phyloP scores from a whole-genome alignment of 1,140 invertebrate species.

The Papilio helenus region DNA sequence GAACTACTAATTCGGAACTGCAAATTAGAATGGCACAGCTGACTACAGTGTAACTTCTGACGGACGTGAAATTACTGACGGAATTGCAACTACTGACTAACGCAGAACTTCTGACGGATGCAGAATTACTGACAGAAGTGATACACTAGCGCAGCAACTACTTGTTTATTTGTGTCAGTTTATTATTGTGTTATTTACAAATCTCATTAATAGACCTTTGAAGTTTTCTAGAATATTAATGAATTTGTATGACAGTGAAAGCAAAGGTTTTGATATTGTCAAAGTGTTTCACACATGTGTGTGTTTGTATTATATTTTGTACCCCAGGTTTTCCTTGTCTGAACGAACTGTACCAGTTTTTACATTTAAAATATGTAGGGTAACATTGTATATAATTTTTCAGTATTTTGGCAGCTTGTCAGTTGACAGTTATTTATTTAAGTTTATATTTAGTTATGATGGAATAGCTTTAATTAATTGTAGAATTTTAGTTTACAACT shows the following conservation, averaged over 20 bases:
- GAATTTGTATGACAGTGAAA: too few relatives aligned
- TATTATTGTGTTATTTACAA: background rate
- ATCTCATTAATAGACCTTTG: too few relatives aligned
- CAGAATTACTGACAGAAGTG: background rate
- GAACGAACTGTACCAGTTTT: background rate
- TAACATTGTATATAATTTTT: background rate
- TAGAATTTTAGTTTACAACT: constrained; percentile 44
- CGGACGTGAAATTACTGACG: background rate
- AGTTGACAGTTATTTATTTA: constrained; percentile 33
- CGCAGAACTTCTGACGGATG: background rate
- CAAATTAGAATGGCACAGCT: too few relatives aligned
- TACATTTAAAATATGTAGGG: background rate
- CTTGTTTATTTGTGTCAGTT: background rate
- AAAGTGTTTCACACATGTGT: background rate
- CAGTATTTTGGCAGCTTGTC: constrained; percentile 18
- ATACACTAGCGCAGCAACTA: background rate
- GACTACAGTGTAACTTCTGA: too few relatives aligned
- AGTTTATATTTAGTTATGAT: constrained; percentile 39
- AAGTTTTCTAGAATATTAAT: too few relatives aligned
- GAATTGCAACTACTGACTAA: background rate
- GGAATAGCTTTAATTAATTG: constrained; percentile 56
- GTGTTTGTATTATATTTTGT: background rate
- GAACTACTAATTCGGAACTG: too few relatives aligned
- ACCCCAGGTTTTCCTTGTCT: background rate
- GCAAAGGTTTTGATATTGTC: too few relatives aligned